Percentiles rank a stretch among this genome's conserved stretches.
These are phyloP conservation scores for Archips crataeganus DNA, from an alignment of 2,888 invertebrate genomes.

Conservation along the genomic window DNA sequence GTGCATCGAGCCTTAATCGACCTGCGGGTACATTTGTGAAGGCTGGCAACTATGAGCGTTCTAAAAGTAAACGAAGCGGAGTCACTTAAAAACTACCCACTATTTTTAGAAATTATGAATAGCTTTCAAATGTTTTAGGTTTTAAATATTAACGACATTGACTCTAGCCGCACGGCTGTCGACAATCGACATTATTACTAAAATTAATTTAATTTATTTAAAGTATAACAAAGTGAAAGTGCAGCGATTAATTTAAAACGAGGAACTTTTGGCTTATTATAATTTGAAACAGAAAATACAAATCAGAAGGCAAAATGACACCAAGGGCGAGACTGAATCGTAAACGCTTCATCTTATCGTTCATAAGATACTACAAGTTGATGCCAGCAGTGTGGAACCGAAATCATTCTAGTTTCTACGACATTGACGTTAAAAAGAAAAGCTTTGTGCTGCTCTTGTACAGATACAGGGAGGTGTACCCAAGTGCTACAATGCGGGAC, in stretches of 20 bases:
- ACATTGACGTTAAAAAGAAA: neutral
- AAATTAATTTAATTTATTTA: neutral
- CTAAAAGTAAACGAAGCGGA: too few species aligned
- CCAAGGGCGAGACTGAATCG: neutral
- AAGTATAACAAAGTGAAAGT: neutral
- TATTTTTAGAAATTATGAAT: neutral
- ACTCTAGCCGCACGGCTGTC: constrained; percentile 1
- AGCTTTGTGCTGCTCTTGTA: constrained; percentile 10
- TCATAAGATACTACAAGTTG: constrained; percentile 13
- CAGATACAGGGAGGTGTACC: constrained; percentile 20
- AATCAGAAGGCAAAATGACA: neutral
- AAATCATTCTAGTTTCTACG: neutral
- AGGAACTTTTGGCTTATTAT: neutral
- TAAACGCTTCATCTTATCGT: neutral
- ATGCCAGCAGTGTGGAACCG: constrained; percentile 28
- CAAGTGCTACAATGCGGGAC: neutral
- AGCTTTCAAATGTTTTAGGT: neutral
- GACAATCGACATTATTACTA: neutral
- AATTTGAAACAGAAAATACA: too few species aligned
- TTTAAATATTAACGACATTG: neutral
- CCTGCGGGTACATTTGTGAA: neutral
- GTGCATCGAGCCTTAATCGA: neutral
- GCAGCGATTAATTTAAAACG: neutral
- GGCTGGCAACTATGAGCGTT: neutral
- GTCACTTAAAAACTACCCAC: neutral